Evolutionary conservation across 2,113 vertebrate species (phyloP).

Genomic region (Heteronetta atricapilla): DNA sequence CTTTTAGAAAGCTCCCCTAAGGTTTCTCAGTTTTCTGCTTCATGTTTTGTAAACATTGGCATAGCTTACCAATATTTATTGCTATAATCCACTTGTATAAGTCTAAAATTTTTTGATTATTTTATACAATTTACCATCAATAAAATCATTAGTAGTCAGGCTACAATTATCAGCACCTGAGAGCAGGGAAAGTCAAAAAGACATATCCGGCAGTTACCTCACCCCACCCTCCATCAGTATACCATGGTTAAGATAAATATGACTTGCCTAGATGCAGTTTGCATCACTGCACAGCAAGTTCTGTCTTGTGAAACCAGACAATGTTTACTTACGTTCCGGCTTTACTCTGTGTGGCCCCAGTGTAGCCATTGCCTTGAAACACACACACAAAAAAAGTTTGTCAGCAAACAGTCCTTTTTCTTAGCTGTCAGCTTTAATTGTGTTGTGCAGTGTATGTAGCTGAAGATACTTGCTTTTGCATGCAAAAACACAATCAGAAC

Average conservation of each 20-base stretch:
- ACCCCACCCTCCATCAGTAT: not conserved
- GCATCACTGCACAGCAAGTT: not conserved
- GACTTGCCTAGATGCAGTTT: not conserved
- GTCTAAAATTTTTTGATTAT: not conserved
- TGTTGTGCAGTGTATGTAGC: not conserved
- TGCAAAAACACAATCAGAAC: not conserved
- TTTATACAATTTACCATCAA: not conserved
- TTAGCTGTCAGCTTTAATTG: not conserved
- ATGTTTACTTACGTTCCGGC: conserved; percentile 86
- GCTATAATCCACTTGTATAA: not conserved
- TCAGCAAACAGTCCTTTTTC: not conserved
- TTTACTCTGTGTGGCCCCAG: conserved; percentile 92
- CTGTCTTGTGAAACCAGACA: not conserved
- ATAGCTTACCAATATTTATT: not conserved
- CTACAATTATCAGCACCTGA: not conserved
- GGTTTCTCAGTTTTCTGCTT: not conserved
- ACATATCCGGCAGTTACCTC: not conserved
- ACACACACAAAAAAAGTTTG: conserved; percentile 10
- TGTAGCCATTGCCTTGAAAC: conserved; percentile 90
- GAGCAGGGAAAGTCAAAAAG: not conserved
- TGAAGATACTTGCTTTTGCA: not conserved
- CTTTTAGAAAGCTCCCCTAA: not conserved
- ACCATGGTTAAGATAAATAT: not conserved
- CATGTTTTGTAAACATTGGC: not conserved
- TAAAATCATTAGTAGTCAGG: not conserved